Evolutionary conservation across 2,797 vertebrate species (phyloP), one percentile per base, ranked within the genome.

Genomic region (Enteromius anoplus): DNA sequence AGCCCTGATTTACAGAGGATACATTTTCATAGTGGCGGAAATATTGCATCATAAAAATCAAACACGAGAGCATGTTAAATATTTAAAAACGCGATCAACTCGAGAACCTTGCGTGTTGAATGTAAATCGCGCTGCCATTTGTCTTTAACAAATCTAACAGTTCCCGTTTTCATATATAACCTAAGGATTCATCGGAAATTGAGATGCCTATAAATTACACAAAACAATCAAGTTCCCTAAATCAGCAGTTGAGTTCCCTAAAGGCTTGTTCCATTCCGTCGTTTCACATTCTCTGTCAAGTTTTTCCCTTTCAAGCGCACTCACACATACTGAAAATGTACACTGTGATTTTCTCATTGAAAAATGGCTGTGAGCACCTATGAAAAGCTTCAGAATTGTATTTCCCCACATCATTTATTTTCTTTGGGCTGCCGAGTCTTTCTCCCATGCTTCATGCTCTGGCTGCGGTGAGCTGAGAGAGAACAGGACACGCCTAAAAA

Each of bases 401-500:
- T 94, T 89, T 93, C 64, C 64, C 85, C 93, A 85, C 92, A 95
- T 95, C 94, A 95, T 87, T 87, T 88, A 85, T 87, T 90, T 88
- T 88, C 85, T 84, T 88, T 86, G 85, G 86, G 87, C 85, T 65
- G 69, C 71, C 49, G 37, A 83, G 80, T 79, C 89, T 78, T 92
- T 92, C 94, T 94, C 93, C 93, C 95, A 95, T 93, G 94, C 93
- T 93, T 95, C 93, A 93, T 94, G 92, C 93, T 94, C 93, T 93
- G 94, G 95, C 94, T 89, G 92, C 86, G 94, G 92, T 93, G 92
- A 95, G 94, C 94, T 93, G 93, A 89, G 83, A 95, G 94, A 96
- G 93, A 93, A 88, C 88, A 87, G 89, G 95, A 95, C 95, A 96
- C 95, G 96, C 96, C 96, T 97, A 96, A 95, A 84, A 65, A 94